Conservation (phyloP, 1,140 invertebrate species). For the Plutomurus gul region DNA sequence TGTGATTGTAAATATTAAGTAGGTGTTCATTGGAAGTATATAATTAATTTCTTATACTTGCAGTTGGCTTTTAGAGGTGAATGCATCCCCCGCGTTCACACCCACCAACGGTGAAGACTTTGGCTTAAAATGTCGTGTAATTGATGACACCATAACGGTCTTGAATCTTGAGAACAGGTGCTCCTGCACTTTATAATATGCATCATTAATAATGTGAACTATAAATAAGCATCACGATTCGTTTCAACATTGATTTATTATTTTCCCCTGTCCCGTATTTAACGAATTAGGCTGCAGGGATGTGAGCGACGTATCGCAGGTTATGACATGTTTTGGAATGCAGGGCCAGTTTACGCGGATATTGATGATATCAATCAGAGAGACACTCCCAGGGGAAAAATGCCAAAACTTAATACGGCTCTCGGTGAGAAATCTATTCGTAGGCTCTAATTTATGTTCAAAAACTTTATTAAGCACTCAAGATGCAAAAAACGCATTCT, state of each 20-base stretch:
- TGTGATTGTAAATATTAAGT: too few species aligned
- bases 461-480: too few species aligned
- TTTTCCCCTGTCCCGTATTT: background rate
- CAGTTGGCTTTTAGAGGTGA: slow-evolving; percentile 67
- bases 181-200: background rate
- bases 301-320: slow-evolving; percentile 65
- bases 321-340: slow-evolving; percentile 67
- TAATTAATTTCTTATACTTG: background rate
- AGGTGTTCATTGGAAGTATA: too few species aligned
- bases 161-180: background rate
- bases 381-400: background rate
- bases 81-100: slow-evolving; percentile 68
- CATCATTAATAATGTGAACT: background rate
- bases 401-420: slow-evolving; percentile 47
- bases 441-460: too few species aligned
- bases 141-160: background rate
- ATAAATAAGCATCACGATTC: background rate
- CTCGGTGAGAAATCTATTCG: slow-evolving; percentile 41
- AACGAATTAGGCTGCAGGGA: slow-evolving; percentile 53
- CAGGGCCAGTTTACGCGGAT: slow-evolving; percentile 60
- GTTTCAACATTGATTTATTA: background rate
- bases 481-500: too few species aligned
- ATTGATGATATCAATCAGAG: slow-evolving; percentile 16
- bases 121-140: background rate
- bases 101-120: slow-evolving; percentile 62